Percentiles rank a stretch among this genome's conserved stretches.
Evolutionary conservation across 2,113 vertebrate species (phyloP).

Genomic region (Macquaria australasica): DNA sequence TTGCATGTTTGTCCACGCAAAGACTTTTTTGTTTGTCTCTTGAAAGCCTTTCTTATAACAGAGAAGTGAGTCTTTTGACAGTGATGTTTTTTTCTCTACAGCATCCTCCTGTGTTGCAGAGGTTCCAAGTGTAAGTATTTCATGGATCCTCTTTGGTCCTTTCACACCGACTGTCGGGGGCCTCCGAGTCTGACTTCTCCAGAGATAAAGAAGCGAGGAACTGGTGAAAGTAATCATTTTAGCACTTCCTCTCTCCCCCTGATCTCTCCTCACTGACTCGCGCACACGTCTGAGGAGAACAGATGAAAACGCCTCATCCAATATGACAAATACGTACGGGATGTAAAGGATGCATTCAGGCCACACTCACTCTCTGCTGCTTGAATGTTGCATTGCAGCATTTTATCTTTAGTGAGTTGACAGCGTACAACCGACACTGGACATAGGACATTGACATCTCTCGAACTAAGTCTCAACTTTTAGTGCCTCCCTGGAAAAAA

Average conservation of each 20-base stretch:
- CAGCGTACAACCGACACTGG: conserved; percentile 15
- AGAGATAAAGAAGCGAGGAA: conserved; percentile 66
- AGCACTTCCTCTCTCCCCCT: conserved; percentile 69
- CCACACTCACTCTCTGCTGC: conserved; percentile 37
- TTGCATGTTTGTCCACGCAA: conserved; percentile 31
- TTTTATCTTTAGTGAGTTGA: conserved; percentile 56
- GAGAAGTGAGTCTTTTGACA: conserved; percentile 47
- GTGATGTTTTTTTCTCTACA: conserved; percentile 42
- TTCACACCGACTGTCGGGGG: conserved; percentile 69
- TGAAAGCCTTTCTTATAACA: conserved; percentile 32
- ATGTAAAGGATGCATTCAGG: conserved; percentile 68
- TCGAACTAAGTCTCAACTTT: conserved; percentile 19
- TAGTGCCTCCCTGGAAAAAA: conserved; percentile 17
- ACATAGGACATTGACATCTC: conserved; percentile 11
- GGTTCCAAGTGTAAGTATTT: conserved; percentile 66
- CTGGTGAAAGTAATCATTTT: conserved; percentile 74
- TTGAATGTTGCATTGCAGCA: conserved; percentile 57
- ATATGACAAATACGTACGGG: conserved; percentile 62
- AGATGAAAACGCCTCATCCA: conserved; percentile 63
- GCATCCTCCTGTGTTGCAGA: conserved; percentile 42
- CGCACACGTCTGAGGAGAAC: conserved; percentile 41
- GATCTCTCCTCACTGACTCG: conserved; percentile 67
- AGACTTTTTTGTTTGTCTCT: conserved; percentile 39
- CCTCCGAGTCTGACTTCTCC: conserved; percentile 64
- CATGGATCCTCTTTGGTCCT: conserved; percentile 70